Base-by-base conservation (phyloP, 2,888 invertebrate species). In the Acanthosoma haemorrhoidale region DNA sequence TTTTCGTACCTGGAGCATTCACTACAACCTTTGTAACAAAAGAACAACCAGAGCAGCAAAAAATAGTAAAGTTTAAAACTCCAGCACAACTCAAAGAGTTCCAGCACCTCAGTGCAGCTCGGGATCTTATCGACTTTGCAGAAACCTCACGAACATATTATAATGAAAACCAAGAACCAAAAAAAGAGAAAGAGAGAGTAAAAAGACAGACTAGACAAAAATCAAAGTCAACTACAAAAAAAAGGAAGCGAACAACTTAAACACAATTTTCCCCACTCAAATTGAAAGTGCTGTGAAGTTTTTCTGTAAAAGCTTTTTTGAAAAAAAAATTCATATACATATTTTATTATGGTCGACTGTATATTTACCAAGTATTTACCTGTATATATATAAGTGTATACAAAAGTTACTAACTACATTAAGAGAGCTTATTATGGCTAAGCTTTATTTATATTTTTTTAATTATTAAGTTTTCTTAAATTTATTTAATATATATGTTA, bases 81-180 rank as follows among this genome's bases (percentile, higher is more conserved):
- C 70, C 70, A 11, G 70, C 70, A 13, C 70, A 70, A 43, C 58
- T 70, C 9, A 70, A 70, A 60, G 70, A 67, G 38, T 59, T 59
- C 36, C 59, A 59, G n/a, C 43, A 68, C 25, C 39, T 68, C 29
- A 59, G 29, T 29, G 68, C 68, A 43, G 68, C 59, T 11, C 36
- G 59, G 15, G 51, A 59, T 59, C 41, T 68, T 9, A 59, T 68
- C 39, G 59, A 39, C 39, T 68, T 68, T 59, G 34, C 68, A 15
- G 9, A 31, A 18, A 67, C 43, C n/a, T 67, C 66, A 0, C 13
- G 57, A 21, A 43, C 51, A 6, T 67, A 67, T n/a, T 25, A 4
- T 9, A 34, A 39, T 31, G 57, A 51, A 34, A 59, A 21, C 21
- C 38, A 58, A 51, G 43, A 68, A 31, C 59, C 59, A 21, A 57